Conservation (phyloP, 2,888 invertebrate genomes). For the Drosophila ustulata region DNA sequence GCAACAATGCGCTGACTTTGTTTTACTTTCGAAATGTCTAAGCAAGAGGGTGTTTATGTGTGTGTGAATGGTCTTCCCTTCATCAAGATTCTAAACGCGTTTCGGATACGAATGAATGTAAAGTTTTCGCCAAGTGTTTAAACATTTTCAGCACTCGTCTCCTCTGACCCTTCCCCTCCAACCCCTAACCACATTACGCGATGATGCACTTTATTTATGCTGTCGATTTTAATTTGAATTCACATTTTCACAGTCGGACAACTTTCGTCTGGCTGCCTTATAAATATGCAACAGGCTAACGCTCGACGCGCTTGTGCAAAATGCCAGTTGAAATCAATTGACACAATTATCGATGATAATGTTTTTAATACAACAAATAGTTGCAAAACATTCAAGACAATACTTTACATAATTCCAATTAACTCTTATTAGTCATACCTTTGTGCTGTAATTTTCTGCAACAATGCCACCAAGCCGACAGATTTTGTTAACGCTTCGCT, state of each 20-base stretch:
- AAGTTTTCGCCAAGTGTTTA: conserved; percentile 15
- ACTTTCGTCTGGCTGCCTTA: conserved; percentile 44
- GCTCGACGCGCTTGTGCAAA: conserved; percentile 40
- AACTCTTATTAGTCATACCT: conserved; percentile 18
- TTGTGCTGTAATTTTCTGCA: conserved; percentile 16
- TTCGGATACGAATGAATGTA: background rate
- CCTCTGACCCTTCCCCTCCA: background rate
- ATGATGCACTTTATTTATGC: conserved; percentile 27
- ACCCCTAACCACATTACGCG: background rate
- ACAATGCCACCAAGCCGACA: conserved; percentile 1
- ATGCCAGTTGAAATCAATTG: conserved; percentile 18
- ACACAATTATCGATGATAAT: conserved; percentile 28
- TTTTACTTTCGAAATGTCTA: conserved; percentile 28
- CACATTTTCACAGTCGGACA: conserved; percentile 46
- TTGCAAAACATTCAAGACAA: background rate
- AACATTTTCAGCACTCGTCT: conserved; percentile 10
- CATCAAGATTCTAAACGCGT: conserved; percentile 25
- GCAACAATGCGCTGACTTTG: conserved; percentile 51
- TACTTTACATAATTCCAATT: background rate
- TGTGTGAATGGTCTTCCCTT: conserved; percentile 7
- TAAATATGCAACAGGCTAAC: conserved; percentile 58
- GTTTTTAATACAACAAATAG: conserved; percentile 12
- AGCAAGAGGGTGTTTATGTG: conserved; percentile 5
- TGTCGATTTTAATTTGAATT: conserved; percentile 38
- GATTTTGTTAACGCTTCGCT: conserved; percentile 46